Conservation (phyloP, 2,797 vertebrate genomes). For the Acipenser ruthenus region DNA sequence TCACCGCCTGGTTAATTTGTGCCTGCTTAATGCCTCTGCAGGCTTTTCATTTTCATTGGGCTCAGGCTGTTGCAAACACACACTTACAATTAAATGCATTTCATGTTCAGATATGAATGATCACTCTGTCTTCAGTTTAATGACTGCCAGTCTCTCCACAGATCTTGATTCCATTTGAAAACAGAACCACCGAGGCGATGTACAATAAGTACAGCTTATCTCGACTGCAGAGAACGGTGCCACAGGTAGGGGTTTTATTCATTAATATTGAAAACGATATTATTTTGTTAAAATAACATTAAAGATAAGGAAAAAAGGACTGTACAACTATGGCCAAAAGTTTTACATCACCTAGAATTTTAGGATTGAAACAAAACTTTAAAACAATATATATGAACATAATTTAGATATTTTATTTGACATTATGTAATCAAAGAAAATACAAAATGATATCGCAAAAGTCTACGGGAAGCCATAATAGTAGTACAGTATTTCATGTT, state of each 20-base stretch:
- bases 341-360: neutral
- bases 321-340: neutral
- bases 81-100: neutral
- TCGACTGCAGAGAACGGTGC: constrained; percentile 70
- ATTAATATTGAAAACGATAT: no score
- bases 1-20: neutral
- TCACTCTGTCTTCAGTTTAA: constrained; percentile 11
- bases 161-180: constrained; percentile 87
- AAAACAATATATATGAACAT: no score
- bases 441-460: no score
- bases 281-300: no score
- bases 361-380: neutral
- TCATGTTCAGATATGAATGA: neutral
- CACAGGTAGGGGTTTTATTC: constrained; percentile 64
- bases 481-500: no score
- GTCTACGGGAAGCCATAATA: no score
- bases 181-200: constrained; percentile 87
- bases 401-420: no score
- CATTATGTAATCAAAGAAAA: no score
- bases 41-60: neutral
- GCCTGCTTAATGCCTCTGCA: neutral
- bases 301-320: neutral
- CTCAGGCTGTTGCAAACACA: no score
- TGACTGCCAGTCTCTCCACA: constrained; percentile 37
- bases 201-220: constrained; percentile 89